Base-by-base conservation (phyloP, 2,113 vertebrate species). In the Crotalus viridis region DNA sequence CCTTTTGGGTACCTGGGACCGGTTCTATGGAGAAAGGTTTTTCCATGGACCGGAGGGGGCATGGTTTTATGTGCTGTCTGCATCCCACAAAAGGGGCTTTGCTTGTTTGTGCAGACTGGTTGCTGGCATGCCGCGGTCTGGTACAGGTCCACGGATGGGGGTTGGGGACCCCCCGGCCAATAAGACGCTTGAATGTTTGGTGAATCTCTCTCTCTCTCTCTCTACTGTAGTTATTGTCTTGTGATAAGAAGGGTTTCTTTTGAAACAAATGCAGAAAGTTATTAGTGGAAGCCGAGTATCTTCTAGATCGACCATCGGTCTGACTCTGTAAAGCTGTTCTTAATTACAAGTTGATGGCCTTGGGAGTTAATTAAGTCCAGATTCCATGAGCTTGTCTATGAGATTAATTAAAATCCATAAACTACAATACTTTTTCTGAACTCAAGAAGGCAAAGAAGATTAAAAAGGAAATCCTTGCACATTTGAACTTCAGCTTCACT, bases 381-480 rank as follows among this genome's bases (percentile, higher is more conserved):
- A 89, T 88, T 10, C 87, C 51, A 89, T 59, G 64, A 59, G 26
- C 69, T 89, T 89, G 92, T 92, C 92, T 85, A 85, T 85, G 54
- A 56, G 89, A 92, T 89, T 89, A 89, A 92, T 92, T 92, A 92
- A 92, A 92, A 92, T 92, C 88, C 54, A 89, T 89, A 92, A 74
- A 92, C 19, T 48, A 10, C 64, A 89, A 89, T 59, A 74, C 81
- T 92, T 89, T 89, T 85, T 89, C 69, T 57, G 26, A 24, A 57
- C 54, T 55, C 54, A 85, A 43, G 64, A 85, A 92, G 88, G 48
- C 46, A 43, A 13, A 24, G 85, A 88, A 69, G 57, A 13, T 81
- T 74, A n/a, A 21, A 89, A 92, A 89, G 24, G n/a, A 89, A 89
- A 92, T 43, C 92, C 54, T 92, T 48, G 19, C 5, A 85, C 85